These are phyloP conservation scores for Mobula birostris DNA, from an alignment of 2,113 vertebrate genomes.

Conservation along the genomic window DNA sequence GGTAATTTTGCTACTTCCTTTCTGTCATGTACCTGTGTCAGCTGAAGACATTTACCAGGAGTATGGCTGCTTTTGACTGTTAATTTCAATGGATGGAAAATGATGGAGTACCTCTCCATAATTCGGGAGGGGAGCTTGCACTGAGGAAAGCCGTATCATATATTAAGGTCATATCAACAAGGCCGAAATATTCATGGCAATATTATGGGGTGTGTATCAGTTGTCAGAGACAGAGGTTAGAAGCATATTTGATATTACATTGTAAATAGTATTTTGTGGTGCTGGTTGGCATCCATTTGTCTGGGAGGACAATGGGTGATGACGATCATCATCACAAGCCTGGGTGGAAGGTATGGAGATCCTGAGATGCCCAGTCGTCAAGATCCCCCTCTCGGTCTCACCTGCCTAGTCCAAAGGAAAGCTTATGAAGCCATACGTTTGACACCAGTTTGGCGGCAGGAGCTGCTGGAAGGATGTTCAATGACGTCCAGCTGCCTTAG, in stretches of 20 bases:
- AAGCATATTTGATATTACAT: background rate
- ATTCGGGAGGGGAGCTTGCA: background rate
- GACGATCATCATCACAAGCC: too few relatives aligned
- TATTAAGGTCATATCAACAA: background rate
- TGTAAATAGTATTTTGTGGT: background rate
- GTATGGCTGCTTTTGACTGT: background rate
- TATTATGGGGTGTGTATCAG: background rate
- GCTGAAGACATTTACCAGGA: background rate
- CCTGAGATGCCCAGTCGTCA: too few relatives aligned
- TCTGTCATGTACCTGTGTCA: background rate
- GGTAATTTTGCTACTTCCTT: slow-evolving; percentile 4
- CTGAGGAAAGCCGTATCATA: background rate
- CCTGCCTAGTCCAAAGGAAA: too few relatives aligned
- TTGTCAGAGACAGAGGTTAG: background rate
- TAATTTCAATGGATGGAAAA: background rate
- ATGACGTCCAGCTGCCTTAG: too few relatives aligned
- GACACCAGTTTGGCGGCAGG: too few relatives aligned
- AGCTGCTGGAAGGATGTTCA: too few relatives aligned
- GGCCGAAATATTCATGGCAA: background rate
- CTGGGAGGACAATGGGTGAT: too few relatives aligned
- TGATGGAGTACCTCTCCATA: background rate
- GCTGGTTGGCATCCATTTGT: too few relatives aligned
- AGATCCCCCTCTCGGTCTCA: too few relatives aligned
- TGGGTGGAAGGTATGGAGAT: too few relatives aligned
- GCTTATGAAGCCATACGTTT: too few relatives aligned